Conservation (phyloP, 37 sponge, comb jelly and placozoan genomes). For the Amphimedon queenslandica region DNA sequence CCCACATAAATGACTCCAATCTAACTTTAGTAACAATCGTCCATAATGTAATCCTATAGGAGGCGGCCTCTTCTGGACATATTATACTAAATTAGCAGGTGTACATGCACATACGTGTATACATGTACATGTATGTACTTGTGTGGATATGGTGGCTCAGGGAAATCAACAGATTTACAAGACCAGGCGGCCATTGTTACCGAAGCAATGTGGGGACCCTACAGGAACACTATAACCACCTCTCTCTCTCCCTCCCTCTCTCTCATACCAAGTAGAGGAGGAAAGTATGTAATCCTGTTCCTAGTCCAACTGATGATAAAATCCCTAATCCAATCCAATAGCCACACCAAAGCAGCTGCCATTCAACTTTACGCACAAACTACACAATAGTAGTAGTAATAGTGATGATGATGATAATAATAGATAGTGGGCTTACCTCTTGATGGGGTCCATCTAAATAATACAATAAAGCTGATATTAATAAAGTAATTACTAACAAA, state of each 20-base stretch:
- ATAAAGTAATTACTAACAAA: background rate
- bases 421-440: constrained; percentile 31
- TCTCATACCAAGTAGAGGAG: background rate
- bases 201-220: constrained; percentile 99
- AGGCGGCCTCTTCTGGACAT: constrained; percentile 39
- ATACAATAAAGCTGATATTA: constrained; percentile 19
- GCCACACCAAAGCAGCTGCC: constrained; percentile 62
- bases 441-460: constrained; percentile 77
- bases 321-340: constrained; percentile 97
- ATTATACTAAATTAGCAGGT: background rate
- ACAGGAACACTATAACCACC: no score
- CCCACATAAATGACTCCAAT: constrained; percentile 93
- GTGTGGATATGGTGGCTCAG: constrained; percentile 90
- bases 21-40: constrained; percentile 90
- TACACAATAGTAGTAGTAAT: background rate
- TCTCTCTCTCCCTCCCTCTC: background rate
- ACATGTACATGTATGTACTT: constrained; percentile 25
- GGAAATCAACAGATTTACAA: constrained; percentile 93
- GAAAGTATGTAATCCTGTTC: constrained; percentile 98
- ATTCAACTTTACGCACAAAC: constrained; percentile 24
- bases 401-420: background rate
- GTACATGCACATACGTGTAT: background rate
- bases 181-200: constrained; percentile 98
- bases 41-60: constrained; percentile 62
- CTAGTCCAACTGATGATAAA: constrained; percentile 77